These are phyloP conservation scores for Rissa tridactyla DNA, from an alignment of 2,113 vertebrate species.

Conservation along the genomic window DNA sequence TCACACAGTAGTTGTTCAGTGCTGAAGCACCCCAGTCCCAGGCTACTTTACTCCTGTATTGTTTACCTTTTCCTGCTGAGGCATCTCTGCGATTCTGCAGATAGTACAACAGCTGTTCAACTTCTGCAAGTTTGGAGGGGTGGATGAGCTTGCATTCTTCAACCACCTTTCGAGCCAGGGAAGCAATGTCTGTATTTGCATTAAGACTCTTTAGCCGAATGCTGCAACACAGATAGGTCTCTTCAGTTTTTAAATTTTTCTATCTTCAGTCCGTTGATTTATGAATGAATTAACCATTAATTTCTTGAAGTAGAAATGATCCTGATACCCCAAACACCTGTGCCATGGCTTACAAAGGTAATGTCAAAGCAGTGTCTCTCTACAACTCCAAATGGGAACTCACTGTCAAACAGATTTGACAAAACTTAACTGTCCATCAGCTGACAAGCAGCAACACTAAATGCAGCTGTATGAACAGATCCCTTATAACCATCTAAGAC, in stretches of 20 bases:
- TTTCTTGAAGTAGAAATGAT: neutral
- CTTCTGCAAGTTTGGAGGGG: slow-evolving; percentile 86
- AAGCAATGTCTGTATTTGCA: slow-evolving; percentile 87
- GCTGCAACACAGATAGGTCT: slow-evolving; percentile 67
- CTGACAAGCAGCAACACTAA: neutral
- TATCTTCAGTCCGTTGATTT: neutral
- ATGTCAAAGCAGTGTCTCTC: neutral
- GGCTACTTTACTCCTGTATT: neutral
- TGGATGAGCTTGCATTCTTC: slow-evolving; percentile 96
- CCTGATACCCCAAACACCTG: neutral
- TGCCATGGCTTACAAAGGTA: neutral
- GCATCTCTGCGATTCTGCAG: slow-evolving; percentile 89
- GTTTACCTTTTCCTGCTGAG: slow-evolving; percentile 74
- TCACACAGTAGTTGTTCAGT: neutral
- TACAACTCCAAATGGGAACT: neutral
- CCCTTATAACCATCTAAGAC: neutral
- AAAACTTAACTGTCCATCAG: neutral
- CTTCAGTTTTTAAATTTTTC: neutral
- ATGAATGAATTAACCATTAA: neutral
- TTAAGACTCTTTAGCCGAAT: slow-evolving; percentile 97
- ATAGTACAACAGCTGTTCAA: slow-evolving; percentile 94
- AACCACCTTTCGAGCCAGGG: slow-evolving; percentile 93
- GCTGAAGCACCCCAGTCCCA: neutral
- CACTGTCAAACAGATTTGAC: neutral
- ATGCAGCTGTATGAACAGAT: neutral